phyloP scores from a whole-genome alignment of 2,113 vertebrate species.

The Cromileptes altivelis region DNA sequence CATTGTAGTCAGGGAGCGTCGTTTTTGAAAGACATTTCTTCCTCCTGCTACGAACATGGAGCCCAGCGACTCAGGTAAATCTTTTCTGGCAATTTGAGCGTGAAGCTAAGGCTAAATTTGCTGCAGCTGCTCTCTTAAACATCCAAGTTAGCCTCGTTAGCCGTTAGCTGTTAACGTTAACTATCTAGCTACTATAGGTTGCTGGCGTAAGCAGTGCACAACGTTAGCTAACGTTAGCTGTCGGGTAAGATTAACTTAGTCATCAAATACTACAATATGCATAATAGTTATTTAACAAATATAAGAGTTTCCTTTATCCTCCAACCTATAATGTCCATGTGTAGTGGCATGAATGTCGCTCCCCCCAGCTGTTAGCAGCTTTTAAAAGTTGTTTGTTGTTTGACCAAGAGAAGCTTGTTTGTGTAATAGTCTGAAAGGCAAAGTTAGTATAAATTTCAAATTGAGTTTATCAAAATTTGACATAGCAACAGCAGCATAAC shows the following conservation, averaged over 20 bases:
- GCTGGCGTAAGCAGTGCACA: background rate
- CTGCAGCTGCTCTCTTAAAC: background rate
- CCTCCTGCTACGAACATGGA: conserved; percentile 69
- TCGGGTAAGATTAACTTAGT: background rate
- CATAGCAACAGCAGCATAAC: too few relatives aligned
- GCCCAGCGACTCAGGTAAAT: conserved; percentile 74
- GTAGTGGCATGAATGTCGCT: too few relatives aligned
- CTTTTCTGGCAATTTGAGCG: background rate
- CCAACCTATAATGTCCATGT: background rate
- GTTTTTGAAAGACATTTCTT: conserved; percentile 16
- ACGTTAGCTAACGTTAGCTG: conserved; percentile 12
- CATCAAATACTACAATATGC: background rate
- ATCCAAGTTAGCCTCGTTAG: background rate
- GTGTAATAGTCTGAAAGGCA: background rate
- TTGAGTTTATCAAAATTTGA: too few relatives aligned
- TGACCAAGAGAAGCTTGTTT: background rate
- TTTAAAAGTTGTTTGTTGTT: background rate
- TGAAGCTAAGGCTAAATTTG: background rate
- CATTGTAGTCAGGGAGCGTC: background rate
- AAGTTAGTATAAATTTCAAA: background rate
- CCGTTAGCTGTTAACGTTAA: background rate
- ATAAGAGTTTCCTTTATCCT: background rate
- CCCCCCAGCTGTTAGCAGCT: background rate
- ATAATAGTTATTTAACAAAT: background rate
- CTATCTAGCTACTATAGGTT: background rate